These are phyloP conservation scores for Hipparchia sbordonii DNA, from an alignment of 2,888 invertebrate genomes.

Conservation along the genomic window DNA sequence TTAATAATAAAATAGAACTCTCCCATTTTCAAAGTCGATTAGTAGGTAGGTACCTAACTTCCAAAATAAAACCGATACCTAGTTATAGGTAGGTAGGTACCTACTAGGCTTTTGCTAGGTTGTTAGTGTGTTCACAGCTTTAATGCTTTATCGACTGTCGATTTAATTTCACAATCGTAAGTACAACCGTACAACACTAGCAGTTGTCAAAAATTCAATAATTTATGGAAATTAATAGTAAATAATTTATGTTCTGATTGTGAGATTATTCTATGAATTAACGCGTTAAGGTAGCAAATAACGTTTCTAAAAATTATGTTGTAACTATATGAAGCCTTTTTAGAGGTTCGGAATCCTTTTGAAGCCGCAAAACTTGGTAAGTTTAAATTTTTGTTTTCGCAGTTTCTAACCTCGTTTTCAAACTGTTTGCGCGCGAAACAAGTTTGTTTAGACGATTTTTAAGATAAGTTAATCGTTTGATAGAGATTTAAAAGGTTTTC, in stretches of 20 bases:
- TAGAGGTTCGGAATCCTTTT: background rate
- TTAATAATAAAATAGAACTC: too few relatives aligned
- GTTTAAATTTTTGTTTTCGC: conserved; percentile 29
- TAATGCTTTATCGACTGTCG: background rate
- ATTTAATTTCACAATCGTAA: background rate
- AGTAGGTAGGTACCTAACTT: too few relatives aligned
- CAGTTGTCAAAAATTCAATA: conserved; percentile 32
- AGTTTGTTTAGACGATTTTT: conserved; percentile 58
- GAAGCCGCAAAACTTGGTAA: conserved; percentile 24
- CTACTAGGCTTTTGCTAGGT: background rate
- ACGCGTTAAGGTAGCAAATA: background rate
- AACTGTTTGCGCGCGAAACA: conserved; percentile 43
- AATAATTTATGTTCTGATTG: conserved; percentile 42
- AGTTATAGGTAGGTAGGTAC: too few relatives aligned
- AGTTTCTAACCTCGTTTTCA: conserved; percentile 49
- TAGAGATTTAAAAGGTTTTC: background rate
- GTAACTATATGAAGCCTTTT: background rate
- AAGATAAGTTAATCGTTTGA: conserved; percentile 1
- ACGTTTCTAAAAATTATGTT: background rate
- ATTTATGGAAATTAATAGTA: conserved; percentile 29
- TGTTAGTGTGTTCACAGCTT: background rate
- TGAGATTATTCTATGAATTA: background rate
- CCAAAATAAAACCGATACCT: too few relatives aligned
- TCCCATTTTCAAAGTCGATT: too few relatives aligned
- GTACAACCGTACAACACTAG: conserved; percentile 27